phyloP scores from a whole-genome alignment of 1,140 invertebrate genomes.

The Eueides isabella region DNA sequence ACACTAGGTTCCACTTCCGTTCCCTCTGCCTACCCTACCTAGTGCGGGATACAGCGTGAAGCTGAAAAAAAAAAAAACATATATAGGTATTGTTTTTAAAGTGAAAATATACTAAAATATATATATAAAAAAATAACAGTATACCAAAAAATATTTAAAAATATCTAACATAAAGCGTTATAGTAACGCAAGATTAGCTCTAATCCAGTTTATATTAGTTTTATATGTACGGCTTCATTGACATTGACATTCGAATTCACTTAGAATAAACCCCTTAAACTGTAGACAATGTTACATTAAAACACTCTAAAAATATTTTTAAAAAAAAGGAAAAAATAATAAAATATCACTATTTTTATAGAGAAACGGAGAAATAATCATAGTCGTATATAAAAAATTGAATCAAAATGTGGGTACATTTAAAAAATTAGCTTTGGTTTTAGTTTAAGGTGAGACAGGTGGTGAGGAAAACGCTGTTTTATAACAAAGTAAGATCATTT shows the following conservation, averaged over 20 bases:
- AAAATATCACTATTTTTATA: neutral
- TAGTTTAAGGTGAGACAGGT: neutral
- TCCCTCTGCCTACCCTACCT: too few relatives aligned
- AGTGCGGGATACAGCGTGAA: too few relatives aligned
- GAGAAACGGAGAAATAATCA: neutral
- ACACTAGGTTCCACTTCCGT: too few relatives aligned
- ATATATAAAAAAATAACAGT: too few relatives aligned
- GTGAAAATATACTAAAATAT: too few relatives aligned
- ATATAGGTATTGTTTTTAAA: too few relatives aligned
- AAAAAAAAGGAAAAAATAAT: neutral
- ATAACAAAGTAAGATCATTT: neutral
- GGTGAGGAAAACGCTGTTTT: neutral
- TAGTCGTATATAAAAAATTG: neutral
- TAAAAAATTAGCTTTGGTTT: neutral
- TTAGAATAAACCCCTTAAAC: neutral
- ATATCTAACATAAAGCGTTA: neutral
- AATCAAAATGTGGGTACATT: neutral
- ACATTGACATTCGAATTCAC: slow-evolving; percentile 22
- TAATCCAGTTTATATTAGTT: slow-evolving; percentile 15
- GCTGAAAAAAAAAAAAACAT: too few relatives aligned
- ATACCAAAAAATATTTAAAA: neutral
- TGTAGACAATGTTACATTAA: slow-evolving; percentile 1
- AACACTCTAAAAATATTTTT: neutral
- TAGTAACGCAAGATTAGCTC: neutral
- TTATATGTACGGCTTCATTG: slow-evolving; percentile 23